Evolutionary conservation across 2,888 invertebrate species (phyloP), one percentile per base, ranked within the genome.

Genomic region (Ypsolopha sequella): DNA sequence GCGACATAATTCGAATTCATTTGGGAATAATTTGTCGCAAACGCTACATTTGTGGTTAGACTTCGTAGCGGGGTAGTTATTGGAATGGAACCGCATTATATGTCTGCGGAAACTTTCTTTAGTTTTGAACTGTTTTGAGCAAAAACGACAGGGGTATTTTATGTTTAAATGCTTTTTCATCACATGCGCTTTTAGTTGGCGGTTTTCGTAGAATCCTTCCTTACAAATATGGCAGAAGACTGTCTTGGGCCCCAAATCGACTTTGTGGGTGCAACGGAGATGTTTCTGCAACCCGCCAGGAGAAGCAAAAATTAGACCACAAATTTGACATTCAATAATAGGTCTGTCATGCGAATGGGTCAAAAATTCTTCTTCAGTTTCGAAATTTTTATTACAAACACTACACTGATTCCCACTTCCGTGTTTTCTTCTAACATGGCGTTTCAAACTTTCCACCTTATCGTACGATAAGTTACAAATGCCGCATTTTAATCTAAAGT

Each of bases 391-490:
- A 50, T 78, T 77, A 54, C 85, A 85, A 6, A 76, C 72, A 34
- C 76, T 74, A 54, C 85, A 84, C 50, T 70, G 66, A 0, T 75
- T 70, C 0, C 71, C 74, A n/a, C 65, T 61, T 7, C 76, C 77
- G 36, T 86, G 86, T 65, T 85, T 86, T 51, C 85, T 66, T 47
- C 76, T 61, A 0, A 85, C 69, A 56, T 86, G 86, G 6, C 82
- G 62, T 56, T 84, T 84, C 1, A 86, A 62, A 55, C 86, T 86
- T 50, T 84, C 82, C n/a, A 81, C 70, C 59, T 81, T 85, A 53
- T 82, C 73, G 45, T 85, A 86, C 0, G 84, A 84, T n/a, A 86
- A 60, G 53, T 78, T 76, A 54, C 86, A 86, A 52, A 84, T 74
- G 48, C 70, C 72, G 57, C 86, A 86, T 57, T 82, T 84, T 43